phyloP scores from a whole-genome alignment of 2,888 invertebrate genomes.

The Caradrina kadenii region DNA sequence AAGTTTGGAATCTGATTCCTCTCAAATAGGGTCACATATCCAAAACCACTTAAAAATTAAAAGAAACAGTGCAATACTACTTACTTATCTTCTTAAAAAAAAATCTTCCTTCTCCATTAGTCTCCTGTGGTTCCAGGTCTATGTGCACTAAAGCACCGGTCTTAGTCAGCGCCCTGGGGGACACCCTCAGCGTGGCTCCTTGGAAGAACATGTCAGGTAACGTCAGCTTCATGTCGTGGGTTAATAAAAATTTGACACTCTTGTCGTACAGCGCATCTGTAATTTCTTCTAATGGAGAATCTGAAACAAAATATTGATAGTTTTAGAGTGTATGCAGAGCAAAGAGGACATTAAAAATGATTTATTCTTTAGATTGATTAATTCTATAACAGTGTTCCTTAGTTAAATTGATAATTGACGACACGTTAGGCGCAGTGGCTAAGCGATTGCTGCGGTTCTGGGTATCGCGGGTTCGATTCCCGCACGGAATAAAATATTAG shows the following conservation, averaged over 20 bases:
- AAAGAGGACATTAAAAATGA: too few species aligned
- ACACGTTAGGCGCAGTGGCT: too few species aligned
- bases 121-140: constrained; percentile 91
- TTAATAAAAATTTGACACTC: constrained; percentile 93
- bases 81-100: constrained; percentile 93
- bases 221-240: constrained; percentile 93
- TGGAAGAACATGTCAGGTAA: constrained; percentile 94
- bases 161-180: constrained; percentile 93
- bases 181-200: constrained; percentile 93
- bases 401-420: too few species aligned
- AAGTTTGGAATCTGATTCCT: too few species aligned
- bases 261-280: constrained; percentile 93
- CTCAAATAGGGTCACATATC: too few species aligned
- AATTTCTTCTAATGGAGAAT: constrained; percentile 94
- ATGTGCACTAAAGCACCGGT: constrained; percentile 94
- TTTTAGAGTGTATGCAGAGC: too few species aligned
- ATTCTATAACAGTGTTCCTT: too few species aligned
- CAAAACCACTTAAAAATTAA: too few species aligned
- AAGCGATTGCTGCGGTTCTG: too few species aligned
- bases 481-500: too few species aligned
- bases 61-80: constrained; percentile 66
- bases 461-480: too few species aligned
- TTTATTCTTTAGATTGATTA: too few species aligned
- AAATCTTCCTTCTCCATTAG: constrained; percentile 90
- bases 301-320: constrained; percentile 71